Percentiles rank a stretch among this genome's conserved stretches.
Evolutionary conservation across 1,140 invertebrate species (phyloP).

Genomic region (Pogonomyrmex barbatus): DNA sequence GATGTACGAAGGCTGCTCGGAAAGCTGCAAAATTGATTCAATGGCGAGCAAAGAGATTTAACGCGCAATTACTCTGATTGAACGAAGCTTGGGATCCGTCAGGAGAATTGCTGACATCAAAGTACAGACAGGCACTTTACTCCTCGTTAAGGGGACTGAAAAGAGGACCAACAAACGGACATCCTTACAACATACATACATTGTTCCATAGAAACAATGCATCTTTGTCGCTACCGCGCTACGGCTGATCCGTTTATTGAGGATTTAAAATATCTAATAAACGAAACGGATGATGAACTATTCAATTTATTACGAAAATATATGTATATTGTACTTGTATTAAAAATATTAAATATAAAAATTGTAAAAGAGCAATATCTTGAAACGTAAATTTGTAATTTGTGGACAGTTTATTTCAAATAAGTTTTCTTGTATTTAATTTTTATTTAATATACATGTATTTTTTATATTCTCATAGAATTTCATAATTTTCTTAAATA

Average conservation of each 20-base stretch:
- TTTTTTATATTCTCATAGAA: neutral
- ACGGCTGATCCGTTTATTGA: neutral
- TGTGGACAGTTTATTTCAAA: neutral
- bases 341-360: neutral
- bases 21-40: conserved; percentile 76
- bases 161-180: conserved; percentile 64
- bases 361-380: neutral
- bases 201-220: conserved; percentile 1
- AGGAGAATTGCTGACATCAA: conserved; percentile 72
- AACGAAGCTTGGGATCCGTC: conserved; percentile 57
- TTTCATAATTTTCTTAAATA: neutral
- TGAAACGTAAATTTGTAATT: neutral
- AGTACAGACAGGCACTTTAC: conserved; percentile 62
- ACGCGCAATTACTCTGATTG: conserved; percentile 82
- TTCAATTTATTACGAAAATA: neutral
- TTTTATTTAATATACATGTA: neutral
- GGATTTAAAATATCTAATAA: conserved; percentile 9
- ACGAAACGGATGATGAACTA: neutral
- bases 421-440: neutral
- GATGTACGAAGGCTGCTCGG: conserved; percentile 48
- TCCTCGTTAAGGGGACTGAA: conserved; percentile 68
- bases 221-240: conserved; percentile 34
- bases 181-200: conserved; percentile 43
- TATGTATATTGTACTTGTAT: neutral
- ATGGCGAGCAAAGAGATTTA: conserved; percentile 75